A percentile compares a stretch with the other conserved stretches of the same genome.
phyloP scores from a whole-genome alignment of 2,797 vertebrate species.

The Crocodylus rhombifer region DNA sequence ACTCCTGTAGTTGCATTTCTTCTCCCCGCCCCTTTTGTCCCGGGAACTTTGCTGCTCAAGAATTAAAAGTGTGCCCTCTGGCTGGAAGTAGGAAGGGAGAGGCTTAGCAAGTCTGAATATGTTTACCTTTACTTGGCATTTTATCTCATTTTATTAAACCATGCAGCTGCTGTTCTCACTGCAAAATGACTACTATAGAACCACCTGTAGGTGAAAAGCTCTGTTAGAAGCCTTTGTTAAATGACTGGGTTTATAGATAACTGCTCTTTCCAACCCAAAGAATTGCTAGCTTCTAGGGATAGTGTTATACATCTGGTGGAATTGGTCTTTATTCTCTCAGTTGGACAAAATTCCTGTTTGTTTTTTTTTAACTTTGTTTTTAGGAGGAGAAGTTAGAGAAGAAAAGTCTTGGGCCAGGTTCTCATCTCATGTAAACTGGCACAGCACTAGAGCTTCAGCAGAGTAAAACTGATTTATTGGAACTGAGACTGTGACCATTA shows the following conservation, averaged over 20 bases:
- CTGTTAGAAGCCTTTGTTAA: not conserved
- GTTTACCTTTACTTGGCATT: slow-evolving; percentile 17
- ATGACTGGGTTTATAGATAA: not conserved
- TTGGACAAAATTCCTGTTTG: not conserved
- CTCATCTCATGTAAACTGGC: not conserved
- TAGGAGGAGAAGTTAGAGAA: not conserved
- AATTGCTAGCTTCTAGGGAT: not conserved
- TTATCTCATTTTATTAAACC: slow-evolving; percentile 9
- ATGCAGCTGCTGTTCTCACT: not conserved
- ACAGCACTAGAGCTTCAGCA: not conserved
- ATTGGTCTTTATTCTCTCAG: not conserved
- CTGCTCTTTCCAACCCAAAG: not conserved
- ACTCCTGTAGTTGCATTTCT: not conserved
- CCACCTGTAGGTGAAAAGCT: not conserved
- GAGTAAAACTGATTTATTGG: not conserved
- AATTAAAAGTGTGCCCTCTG: not conserved
- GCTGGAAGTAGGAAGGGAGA: not conserved
- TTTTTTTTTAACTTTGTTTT: not conserved
- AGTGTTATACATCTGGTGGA: not conserved
- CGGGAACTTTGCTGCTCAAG: not conserved
- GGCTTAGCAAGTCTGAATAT: slow-evolving; percentile 30
- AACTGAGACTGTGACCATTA: not conserved
- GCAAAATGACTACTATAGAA: not conserved
- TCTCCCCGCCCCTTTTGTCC: not conserved
- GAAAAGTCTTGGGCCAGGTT: not conserved